phyloP scores from a whole-genome alignment of 2,797 vertebrate genomes.

The Lepilemur ruficaudatus region DNA sequence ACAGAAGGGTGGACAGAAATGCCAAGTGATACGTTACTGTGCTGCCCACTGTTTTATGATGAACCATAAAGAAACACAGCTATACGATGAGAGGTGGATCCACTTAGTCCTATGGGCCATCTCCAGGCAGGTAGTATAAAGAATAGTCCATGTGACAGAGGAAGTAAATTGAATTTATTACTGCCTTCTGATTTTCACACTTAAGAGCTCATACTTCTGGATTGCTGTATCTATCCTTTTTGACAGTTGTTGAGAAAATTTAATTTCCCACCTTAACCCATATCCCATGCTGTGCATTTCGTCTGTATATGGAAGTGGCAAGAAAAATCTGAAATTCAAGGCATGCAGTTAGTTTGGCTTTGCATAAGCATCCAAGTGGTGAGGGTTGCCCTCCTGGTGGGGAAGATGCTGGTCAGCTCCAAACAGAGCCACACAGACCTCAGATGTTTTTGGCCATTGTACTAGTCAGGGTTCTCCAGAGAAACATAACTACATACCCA shows the following conservation, averaged over 20 bases:
- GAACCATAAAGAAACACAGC: background rate
- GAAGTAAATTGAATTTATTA: background rate
- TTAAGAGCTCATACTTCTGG: background rate
- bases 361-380: background rate
- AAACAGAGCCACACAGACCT: background rate
- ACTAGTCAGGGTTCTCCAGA: background rate
- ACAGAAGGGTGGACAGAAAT: background rate
- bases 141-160: background rate
- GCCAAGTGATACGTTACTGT: background rate
- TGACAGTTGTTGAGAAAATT: background rate
- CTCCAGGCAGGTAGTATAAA: background rate
- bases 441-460: background rate
- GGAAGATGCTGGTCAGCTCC: background rate
- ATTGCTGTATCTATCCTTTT: background rate
- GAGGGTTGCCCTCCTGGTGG: background rate
- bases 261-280: background rate
- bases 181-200: background rate
- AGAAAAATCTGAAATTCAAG: background rate
- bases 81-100: background rate
- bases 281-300: background rate
- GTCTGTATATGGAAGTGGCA: background rate
- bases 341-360: background rate
- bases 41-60: background rate
- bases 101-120: background rate
- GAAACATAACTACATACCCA: background rate